phyloP scores from a whole-genome alignment of 1,140 invertebrate species.

The Sycophila sp. region DNA sequence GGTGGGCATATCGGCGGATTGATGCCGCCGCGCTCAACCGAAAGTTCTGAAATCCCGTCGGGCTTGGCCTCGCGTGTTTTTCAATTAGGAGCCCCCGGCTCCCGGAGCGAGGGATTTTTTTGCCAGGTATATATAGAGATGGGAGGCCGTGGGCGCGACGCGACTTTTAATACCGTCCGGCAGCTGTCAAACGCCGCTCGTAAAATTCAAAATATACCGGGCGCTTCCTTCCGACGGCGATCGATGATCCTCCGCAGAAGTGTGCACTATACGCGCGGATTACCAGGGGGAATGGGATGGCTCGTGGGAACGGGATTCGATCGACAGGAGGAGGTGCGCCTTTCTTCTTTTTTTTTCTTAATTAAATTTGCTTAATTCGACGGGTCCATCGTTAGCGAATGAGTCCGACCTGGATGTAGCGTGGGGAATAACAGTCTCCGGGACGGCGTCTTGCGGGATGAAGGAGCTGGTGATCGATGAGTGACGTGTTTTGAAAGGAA shows the following conservation, averaged over 20 bases:
- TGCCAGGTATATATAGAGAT: too few species aligned
- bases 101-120: not conserved
- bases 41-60: not conserved
- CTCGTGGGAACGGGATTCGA: too few species aligned
- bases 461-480: too few species aligned
- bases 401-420: not conserved
- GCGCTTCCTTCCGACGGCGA: not conserved
- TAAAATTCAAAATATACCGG: not conserved
- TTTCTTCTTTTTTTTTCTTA: not conserved
- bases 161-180: not conserved
- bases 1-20: constrained; percentile 1
- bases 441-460: too few species aligned
- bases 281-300: not conserved
- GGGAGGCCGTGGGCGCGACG: not conserved
- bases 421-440: too few species aligned
- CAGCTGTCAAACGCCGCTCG: constrained; percentile 12
- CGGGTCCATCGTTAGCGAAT: not conserved
- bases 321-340: too few species aligned
- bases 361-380: constrained; percentile 3
- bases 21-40: not conserved
- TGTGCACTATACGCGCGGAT: not conserved
- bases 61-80: constrained; percentile 25
- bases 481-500: too few species aligned
- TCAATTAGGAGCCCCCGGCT: constrained; percentile 35
- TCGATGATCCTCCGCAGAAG: not conserved